phyloP scores from a whole-genome alignment of 2,888 invertebrate genomes.

The Hemicrepidius hirtus region DNA sequence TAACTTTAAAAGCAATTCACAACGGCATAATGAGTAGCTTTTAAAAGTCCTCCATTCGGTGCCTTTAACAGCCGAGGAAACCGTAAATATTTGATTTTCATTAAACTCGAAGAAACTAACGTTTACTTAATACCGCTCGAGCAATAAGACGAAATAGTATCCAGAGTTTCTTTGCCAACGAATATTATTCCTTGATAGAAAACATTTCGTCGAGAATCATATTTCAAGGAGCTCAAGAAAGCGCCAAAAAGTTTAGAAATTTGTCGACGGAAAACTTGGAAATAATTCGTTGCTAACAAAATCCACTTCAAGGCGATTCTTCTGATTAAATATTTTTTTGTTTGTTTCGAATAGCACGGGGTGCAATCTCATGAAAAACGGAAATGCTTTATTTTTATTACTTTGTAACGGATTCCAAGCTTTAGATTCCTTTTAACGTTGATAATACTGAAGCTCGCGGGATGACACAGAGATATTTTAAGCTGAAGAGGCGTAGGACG shows the following conservation, averaged over 20 bases:
- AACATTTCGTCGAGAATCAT: constrained; percentile 7
- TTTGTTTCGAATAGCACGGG: background rate
- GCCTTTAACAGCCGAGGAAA: constrained; percentile 10
- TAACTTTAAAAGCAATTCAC: constrained; percentile 19
- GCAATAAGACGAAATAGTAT: constrained; percentile 9
- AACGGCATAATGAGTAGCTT: constrained; percentile 29
- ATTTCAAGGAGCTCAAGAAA: constrained; percentile 9
- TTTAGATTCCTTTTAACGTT: constrained; percentile 11
- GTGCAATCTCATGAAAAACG: background rate
- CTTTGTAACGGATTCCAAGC: background rate
- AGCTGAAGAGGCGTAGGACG: constrained; percentile 31
- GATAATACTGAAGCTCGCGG: background rate
- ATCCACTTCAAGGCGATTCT: background rate
- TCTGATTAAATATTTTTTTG: background rate
- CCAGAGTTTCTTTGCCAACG: background rate
- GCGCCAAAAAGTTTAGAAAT: constrained; percentile 3
- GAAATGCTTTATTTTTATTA: constrained; percentile 14
- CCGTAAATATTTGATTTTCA: constrained; percentile 40
- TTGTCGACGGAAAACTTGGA: background rate
- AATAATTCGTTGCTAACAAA: background rate
- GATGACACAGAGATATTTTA: constrained; percentile 40
- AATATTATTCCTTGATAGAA: constrained; percentile 22
- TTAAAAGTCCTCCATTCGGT: constrained; percentile 8
- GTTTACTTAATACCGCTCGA: constrained; percentile 2
- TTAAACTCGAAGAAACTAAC: constrained; percentile 20